Percentiles rank a stretch among this genome's conserved stretches.
phyloP scores from a whole-genome alignment of 2,113 vertebrate genomes.

The Eubucco bourcierii region DNA sequence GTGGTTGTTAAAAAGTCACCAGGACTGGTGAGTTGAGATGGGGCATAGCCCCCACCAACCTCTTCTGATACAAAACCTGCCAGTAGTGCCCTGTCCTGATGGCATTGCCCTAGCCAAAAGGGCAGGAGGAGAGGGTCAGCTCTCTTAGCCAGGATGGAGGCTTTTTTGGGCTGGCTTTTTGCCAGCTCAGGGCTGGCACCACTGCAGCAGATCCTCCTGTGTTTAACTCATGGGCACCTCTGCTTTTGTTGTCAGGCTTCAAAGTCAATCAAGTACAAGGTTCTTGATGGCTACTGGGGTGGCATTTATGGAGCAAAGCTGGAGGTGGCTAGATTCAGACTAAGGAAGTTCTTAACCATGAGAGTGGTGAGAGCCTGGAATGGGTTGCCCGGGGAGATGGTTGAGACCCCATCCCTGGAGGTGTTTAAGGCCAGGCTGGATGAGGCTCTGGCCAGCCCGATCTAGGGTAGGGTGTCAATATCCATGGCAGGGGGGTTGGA shows the following conservation, averaged over 20 bases:
- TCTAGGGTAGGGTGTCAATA: no score
- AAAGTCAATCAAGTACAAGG: neutral
- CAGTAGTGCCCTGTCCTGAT: fast-evolving
- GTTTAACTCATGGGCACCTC: fast-evolving
- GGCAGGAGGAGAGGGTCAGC: neutral
- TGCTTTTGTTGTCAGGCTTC: neutral
- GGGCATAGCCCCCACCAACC: neutral
- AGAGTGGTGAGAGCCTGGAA: no score
- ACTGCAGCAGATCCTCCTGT: neutral
- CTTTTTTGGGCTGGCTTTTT: neutral
- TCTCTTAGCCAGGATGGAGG: neutral
- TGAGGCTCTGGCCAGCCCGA: no score
- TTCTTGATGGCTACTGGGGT: fast-evolving
- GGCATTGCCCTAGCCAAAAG: fast-evolving
- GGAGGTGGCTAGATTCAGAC: no score
- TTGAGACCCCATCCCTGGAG: no score
- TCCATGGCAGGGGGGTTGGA: no score
- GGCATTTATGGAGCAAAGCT: neutral
- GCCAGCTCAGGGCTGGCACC: neutral
- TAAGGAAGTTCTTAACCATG: no score
- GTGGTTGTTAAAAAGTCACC: neutral
- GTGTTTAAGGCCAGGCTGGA: no score
- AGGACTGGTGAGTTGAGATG: neutral
- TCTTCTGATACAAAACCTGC: neutral
- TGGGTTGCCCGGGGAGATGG: no score